Percentiles rank a stretch among this genome's conserved stretches.
Conservation (phyloP, 2,113 vertebrate genomes). For the Xiphophorus maculatus region DNA sequence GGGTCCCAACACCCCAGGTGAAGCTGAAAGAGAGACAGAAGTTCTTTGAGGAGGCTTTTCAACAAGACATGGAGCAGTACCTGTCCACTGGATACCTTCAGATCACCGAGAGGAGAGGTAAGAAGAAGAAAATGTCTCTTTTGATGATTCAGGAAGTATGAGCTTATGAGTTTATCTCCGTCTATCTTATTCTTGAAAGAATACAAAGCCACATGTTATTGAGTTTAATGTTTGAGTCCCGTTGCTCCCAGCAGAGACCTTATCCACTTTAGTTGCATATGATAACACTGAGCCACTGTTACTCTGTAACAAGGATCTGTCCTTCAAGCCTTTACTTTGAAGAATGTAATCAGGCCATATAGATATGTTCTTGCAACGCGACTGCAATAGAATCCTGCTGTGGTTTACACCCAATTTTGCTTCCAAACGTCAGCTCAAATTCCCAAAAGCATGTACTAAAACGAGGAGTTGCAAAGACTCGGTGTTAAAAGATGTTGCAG, state of each 20-base stretch:
- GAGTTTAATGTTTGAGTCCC: not conserved
- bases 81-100: slow-evolving; percentile 95
- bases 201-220: too few species aligned
- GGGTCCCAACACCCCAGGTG: slow-evolving; percentile 78
- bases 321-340: slow-evolving; percentile 16
- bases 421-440: slow-evolving; percentile 32
- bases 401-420: slow-evolving; percentile 27
- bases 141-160: slow-evolving; percentile 6
- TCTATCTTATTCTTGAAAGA: not conserved
- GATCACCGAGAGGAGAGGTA: slow-evolving; percentile 92
- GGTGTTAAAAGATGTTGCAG: slow-evolving; percentile 22
- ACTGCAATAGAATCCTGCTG: slow-evolving; percentile 38
- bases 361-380: slow-evolving; percentile 32
- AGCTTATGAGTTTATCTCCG: not conserved
- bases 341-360: slow-evolving; percentile 11
- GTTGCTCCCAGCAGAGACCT: slow-evolving; percentile 31
- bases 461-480: slow-evolving; percentile 16
- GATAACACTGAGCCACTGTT: slow-evolving; percentile 40
- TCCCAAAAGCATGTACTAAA: slow-evolving; percentile 33
- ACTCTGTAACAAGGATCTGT: not conserved
- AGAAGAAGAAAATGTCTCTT: slow-evolving; percentile 51
- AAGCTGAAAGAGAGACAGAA: slow-evolving; percentile 96
- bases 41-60: slow-evolving; percentile 97
- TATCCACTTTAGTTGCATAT: slow-evolving; percentile 34
- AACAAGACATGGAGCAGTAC: slow-evolving; percentile 99